Evolutionary conservation across 2,797 vertebrate species (phyloP).

Genomic region (Nasua narica): DNA sequence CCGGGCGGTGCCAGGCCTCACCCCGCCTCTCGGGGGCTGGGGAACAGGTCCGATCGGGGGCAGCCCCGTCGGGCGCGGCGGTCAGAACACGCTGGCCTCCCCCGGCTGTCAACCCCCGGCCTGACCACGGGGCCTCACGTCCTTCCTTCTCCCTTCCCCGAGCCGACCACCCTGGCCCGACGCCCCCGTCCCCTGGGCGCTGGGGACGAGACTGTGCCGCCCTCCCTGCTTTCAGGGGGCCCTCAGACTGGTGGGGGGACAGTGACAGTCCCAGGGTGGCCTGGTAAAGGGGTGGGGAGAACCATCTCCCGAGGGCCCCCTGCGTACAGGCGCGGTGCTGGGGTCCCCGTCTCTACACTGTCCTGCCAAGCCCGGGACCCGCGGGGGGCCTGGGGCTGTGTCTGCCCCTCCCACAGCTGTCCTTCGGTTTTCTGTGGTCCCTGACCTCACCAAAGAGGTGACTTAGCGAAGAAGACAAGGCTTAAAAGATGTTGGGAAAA

Average conservation of each 20-base stretch:
- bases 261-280: not conserved
- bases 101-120: not conserved
- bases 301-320: not conserved
- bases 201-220: not conserved
- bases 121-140: fast-evolving
- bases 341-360: not conserved
- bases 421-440: not conserved
- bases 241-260: not conserved
- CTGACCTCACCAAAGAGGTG: not conserved
- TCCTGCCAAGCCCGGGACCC: not conserved
- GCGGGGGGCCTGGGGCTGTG: not conserved
- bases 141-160: not conserved
- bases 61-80: fast-evolving
- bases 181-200: no score
- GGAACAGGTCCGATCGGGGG: not conserved
- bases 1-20: not conserved
- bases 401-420: not conserved
- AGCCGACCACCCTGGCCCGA: not conserved
- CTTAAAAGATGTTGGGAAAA: not conserved
- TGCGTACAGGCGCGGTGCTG: not conserved
- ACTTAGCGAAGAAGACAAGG: not conserved
- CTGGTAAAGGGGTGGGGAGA: not conserved
- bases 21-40: not conserved
- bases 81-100: not conserved
- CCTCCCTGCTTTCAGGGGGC: not conserved